Evolutionary conservation across 2,113 vertebrate species (phyloP), one percentile per base, ranked within the genome.

Genomic region (Eulacestoma nigropectus): DNA sequence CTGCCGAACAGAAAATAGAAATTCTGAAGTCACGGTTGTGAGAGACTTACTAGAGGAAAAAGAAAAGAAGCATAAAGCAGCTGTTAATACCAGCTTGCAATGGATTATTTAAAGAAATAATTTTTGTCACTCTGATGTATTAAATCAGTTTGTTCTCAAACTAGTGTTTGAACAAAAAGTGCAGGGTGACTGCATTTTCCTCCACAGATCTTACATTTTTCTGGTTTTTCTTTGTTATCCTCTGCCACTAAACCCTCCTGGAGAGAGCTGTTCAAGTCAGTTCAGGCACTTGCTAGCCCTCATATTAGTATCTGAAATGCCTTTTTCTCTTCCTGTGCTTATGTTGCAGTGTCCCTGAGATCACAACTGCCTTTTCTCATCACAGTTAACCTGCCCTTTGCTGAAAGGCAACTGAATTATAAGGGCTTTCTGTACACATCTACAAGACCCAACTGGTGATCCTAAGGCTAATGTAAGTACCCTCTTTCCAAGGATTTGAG

Each of bases 11-110:
- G n/a, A 50, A 70, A 60, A 33, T 6, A 46, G 41, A 53, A 82
- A 59, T 64, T 55, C 44, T 64, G 19, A 78, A 33, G 39, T 42
- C 13, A 4, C 0, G 0, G 6, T 33, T 72, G 6, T 55, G 27
- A 60, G 42, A 77, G 5, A 19, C 7, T 4, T 62, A 41, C 33
- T 11, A 30, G 14, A 70, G 4, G n/a, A 70, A 81, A 65, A 57
- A 42, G 35, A 69, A 67, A 57, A n/a, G 30, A 33, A 74, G 7
- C 16, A 8, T 1, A 0, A 44, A 37, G 37, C 15, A 79, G 32
- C 30, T 76, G 22, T 52, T 32, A 79, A 41, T 10, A 82, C 9
- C 49, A n/a, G 10, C 14, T 77, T 89, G 46, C 23, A 74, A 30
- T 46, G 4, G 46, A 3, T 65, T 89, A 41, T 62, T 86, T 50